phyloP scores from a whole-genome alignment of 2,113 vertebrate species.

The Phycodurus eques region DNA sequence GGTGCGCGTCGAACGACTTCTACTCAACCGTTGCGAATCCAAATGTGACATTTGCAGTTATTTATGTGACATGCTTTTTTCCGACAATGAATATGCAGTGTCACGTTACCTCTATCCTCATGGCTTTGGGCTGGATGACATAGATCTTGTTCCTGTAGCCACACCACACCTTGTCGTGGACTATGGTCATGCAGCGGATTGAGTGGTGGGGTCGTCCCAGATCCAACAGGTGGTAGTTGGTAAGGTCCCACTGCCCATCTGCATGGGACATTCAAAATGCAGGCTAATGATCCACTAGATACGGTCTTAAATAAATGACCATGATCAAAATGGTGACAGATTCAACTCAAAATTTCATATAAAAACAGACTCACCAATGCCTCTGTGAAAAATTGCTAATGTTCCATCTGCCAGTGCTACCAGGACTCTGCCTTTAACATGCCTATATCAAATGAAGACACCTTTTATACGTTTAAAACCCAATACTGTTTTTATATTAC shows the following conservation, averaged over 20 bases:
- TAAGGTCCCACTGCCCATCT: conserved; percentile 97
- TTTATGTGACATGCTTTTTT: not conserved
- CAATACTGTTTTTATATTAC: not conserved
- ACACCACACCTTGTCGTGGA: conserved; percentile 95
- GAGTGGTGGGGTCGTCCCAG: conserved; percentile 95
- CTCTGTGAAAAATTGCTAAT: conserved; percentile 92
- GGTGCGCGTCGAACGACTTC: conserved; percentile 96
- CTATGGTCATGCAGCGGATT: conserved; percentile 96
- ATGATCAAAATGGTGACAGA: not conserved
- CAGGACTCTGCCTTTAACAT: conserved; percentile 93
- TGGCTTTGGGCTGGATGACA: conserved; percentile 94
- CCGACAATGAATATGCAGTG: not conserved
- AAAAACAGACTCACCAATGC: conserved; percentile 75
- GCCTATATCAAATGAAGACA: conserved; percentile 68
- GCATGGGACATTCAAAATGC: conserved; percentile 10
- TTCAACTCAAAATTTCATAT: not conserved
- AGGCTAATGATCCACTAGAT: not conserved
- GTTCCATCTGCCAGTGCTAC: conserved; percentile 95
- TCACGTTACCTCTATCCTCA: conserved; percentile 89
- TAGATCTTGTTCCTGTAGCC: conserved; percentile 98
- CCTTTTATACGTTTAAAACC: not conserved
- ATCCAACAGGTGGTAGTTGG: conserved; percentile 95
- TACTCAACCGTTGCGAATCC: conserved; percentile 43
- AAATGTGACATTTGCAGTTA: not conserved
- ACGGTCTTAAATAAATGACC: not conserved